Conservation (phyloP, 2,113 vertebrate genomes). For the Delphinus delphis region DNA sequence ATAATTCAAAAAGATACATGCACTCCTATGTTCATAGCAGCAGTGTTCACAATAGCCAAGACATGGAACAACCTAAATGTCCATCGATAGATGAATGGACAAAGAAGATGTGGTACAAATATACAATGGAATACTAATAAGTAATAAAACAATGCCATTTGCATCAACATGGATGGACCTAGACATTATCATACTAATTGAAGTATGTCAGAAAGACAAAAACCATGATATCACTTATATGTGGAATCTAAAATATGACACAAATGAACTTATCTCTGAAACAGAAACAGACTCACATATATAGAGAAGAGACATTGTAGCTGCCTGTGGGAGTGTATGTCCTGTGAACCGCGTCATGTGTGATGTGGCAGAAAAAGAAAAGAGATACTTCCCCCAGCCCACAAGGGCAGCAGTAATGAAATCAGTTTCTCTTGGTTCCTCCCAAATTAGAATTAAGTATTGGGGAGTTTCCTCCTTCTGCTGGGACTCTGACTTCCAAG, state of each 20-base stretch:
- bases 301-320: not conserved
- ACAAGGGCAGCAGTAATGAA: not conserved
- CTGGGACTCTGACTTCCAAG: not conserved
- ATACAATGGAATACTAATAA: no score
- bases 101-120: no score
- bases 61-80: no score
- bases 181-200: no score
- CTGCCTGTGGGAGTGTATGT: not conserved
- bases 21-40: no score
- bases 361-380: not conserved
- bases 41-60: no score
- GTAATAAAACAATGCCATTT: no score
- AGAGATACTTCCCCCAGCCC: accelerated
- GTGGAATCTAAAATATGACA: not conserved
- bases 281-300: not conserved
- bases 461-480: not conserved
- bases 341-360: accelerated
- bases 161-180: no score
- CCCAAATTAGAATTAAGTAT: not conserved
- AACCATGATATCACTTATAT: not conserved
- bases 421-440: not conserved
- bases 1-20: no score
- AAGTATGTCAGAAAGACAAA: no score
- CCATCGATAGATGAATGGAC: no score
- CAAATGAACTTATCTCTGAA: not conserved